Conservation (phyloP, 2,797 vertebrate species). For the Eleutherodactylus coqui region DNA sequence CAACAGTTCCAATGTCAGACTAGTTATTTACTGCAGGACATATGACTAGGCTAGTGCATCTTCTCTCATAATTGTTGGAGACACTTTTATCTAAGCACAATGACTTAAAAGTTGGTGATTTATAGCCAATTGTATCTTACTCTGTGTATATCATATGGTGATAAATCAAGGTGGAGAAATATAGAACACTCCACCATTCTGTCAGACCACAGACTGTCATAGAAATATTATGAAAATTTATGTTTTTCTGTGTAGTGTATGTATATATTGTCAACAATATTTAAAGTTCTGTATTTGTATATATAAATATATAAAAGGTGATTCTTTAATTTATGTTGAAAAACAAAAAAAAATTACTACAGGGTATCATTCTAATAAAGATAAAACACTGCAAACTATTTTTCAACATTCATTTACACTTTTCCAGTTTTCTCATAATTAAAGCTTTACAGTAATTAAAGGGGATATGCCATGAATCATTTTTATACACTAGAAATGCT, state of each 20-base stretch:
- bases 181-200: not conserved
- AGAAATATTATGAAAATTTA: conserved; percentile 10
- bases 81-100: conserved; percentile 28
- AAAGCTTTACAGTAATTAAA: not conserved
- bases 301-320: conserved; percentile 15
- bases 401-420: not conserved
- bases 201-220: not conserved
- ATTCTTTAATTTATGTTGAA: conserved; percentile 40
- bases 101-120: conserved; percentile 15
- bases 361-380: not conserved
- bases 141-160: not conserved
- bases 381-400: not conserved
- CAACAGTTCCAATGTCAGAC: not conserved
- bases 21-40: conserved; percentile 8
- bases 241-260: conserved; percentile 39
- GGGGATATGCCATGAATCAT: too few relatives aligned
- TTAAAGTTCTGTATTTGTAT: conserved; percentile 37
- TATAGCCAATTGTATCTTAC: not conserved
- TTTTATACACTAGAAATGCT: too few relatives aligned
- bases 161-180: conserved; percentile 27
- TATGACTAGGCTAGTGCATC: not conserved
- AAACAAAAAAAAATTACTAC: not conserved
- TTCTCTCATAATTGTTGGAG: conserved; percentile 27
- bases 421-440: not conserved
- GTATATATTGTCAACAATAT: conserved; percentile 44